Percentiles rank a stretch among this genome's conserved stretches.
Evolutionary conservation across 2,113 vertebrate genomes (phyloP).

Genomic region (Sander lucioperca): DNA sequence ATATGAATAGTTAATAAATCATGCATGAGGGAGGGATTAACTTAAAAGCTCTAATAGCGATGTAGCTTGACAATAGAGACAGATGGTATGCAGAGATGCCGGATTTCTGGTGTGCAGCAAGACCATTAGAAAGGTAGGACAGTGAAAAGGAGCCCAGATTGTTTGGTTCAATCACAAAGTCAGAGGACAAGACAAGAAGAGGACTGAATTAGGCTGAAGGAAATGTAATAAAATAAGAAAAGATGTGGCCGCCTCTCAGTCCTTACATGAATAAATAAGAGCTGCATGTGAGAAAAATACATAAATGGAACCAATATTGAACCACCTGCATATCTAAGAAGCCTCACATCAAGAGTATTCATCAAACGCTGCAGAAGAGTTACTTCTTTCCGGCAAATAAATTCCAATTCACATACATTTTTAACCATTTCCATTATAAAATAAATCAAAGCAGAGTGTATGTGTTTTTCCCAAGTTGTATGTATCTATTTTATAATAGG

Average conservation of each 20-base stretch:
- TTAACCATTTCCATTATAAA: slow-evolving; percentile 37
- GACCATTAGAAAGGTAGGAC: slow-evolving; percentile 4
- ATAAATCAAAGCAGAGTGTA: slow-evolving; percentile 23
- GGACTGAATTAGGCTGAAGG: slow-evolving; percentile 12
- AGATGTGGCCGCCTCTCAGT: not conserved
- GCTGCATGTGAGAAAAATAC: slow-evolving; percentile 24
- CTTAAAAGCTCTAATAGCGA: slow-evolving; percentile 23
- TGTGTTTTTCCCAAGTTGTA: slow-evolving; percentile 12
- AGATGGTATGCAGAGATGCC: not conserved
- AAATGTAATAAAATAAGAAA: slow-evolving; percentile 12
- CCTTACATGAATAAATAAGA: slow-evolving; percentile 33
- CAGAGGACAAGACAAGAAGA: slow-evolving; percentile 11
- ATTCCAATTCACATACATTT: slow-evolving; percentile 41
- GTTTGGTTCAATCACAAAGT: slow-evolving; percentile 7
- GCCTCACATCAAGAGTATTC: slow-evolving; percentile 23
- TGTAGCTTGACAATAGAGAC: slow-evolving; percentile 15
- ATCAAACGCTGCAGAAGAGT: slow-evolving; percentile 32
- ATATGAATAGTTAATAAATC: slow-evolving; percentile 62
- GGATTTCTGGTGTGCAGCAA: slow-evolving; percentile 29
- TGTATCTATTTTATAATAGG: slow-evolving; percentile 27
- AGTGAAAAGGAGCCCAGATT: not conserved
- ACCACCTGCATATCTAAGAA: slow-evolving; percentile 38
- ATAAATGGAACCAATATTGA: slow-evolving; percentile 16
- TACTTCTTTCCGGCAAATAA: slow-evolving; percentile 28
- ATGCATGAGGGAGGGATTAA: slow-evolving; percentile 44